Base-by-base conservation (phyloP, 2,888 invertebrate species). In the Limnephilus auricula region DNA sequence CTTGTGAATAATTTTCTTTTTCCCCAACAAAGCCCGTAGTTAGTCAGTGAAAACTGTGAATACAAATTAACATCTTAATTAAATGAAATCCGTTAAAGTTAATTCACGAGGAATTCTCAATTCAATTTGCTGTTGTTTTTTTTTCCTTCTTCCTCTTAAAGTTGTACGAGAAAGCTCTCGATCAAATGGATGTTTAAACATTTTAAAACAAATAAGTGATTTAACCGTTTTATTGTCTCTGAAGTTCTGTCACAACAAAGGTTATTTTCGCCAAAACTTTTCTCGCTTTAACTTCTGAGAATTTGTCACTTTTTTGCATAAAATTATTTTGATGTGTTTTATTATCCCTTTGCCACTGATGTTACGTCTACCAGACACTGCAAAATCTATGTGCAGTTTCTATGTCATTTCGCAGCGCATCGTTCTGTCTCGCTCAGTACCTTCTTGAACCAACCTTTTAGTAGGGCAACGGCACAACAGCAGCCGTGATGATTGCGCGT, bases 61-160 rank as follows among this genome's bases (percentile, higher is more conserved):
- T 86, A 86, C 86, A 86, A 86, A 86, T 86, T 65, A 86, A 86
- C 86, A 86, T 65, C 86, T 86, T 86, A 65, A 86, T 86, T 86
- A 50, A 86, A 86, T 65, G 31, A 86, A 86, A 86, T 86, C 86
- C 32, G 65, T 65, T 86, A 31, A 40, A 86, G 86, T 86, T 50
- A 86, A 86, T 86, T 86, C 50, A 32, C 86, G 30, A 65, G 25
- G 86, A 86, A 86, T 86, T 86, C 65, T 15, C 65, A 65, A 86
- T 86, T 86, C 65, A 34, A 37, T 84, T 84, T 18, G 12, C 0
- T 13, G 37, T 85, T 85, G 40, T 37, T 85, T 85, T 85, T 85
- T 85, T 85, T 84, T 85, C 2, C 40, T 13, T 85, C 3, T 18
- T 25, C 37, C 34, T 25, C 6, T 34, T 34, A 82, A 82, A 34